A percentile compares a stretch with the other conserved stretches of the same genome.
Evolutionary conservation across 2,888 invertebrate genomes (phyloP).

Genomic region (Platycheirus albimanus): DNA sequence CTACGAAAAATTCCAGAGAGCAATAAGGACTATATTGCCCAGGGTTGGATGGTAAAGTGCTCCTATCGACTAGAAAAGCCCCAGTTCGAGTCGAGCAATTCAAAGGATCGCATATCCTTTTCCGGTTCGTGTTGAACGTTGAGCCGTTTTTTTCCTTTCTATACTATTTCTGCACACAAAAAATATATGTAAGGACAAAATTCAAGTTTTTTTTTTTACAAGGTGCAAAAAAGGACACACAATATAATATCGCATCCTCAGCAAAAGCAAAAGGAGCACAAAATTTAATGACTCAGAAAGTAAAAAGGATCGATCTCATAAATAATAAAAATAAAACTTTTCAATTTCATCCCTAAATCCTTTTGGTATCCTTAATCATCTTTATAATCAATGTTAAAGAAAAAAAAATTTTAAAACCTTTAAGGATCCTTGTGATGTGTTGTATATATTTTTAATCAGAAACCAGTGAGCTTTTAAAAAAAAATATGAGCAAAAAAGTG

Average conservation of each 20-base stretch:
- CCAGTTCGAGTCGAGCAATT: conserved; percentile 74
- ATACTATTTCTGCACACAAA: conserved; percentile 14
- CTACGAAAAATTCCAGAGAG: conserved; percentile 41
- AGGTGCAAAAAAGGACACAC: conserved; percentile 32
- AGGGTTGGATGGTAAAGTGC: conserved; percentile 67
- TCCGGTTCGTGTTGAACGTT: conserved; percentile 62
- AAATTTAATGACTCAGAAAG: conserved; percentile 28
- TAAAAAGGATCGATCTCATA: conserved; percentile 30
- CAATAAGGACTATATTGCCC: conserved; percentile 59
- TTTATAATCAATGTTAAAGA: conserved; percentile 17
- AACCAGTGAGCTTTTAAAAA: conserved; percentile 17
- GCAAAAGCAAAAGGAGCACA: not conserved
- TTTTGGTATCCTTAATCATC: not conserved
- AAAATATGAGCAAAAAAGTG: conserved; percentile 8
- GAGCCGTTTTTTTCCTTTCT: conserved; percentile 25
- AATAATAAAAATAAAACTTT: conserved; percentile 22
- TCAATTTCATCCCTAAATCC: conserved; percentile 12
- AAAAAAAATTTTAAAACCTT: conserved; percentile 25
- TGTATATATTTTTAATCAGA: not conserved
- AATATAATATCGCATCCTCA: not conserved
- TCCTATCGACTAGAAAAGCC: conserved; percentile 48
- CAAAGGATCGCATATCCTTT: conserved; percentile 72
- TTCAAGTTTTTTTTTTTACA: not conserved
- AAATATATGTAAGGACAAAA: conserved; percentile 7
- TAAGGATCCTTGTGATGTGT: conserved; percentile 23